A percentile compares a stretch with the other conserved stretches of the same genome.
phyloP scores from a whole-genome alignment of 2,888 invertebrate species.

The Andrena haemorrhoa region DNA sequence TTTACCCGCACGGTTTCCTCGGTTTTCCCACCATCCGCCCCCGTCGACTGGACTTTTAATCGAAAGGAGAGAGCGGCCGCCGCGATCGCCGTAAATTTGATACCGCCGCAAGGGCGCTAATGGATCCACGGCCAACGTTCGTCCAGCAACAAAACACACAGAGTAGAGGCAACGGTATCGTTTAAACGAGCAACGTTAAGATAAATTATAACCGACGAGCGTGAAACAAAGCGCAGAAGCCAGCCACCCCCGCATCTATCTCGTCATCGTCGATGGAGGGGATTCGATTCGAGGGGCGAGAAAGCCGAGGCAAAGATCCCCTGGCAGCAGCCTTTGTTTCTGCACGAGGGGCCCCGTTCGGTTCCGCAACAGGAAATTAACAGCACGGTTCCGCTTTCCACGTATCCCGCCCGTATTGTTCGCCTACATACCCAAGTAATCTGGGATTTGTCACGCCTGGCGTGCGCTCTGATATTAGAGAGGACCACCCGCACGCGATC shows the following conservation, averaged over 20 bases:
- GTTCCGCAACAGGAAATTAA: slow-evolving; percentile 75
- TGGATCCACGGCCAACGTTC: neutral
- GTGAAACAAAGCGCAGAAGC: neutral
- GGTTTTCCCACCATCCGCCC: neutral
- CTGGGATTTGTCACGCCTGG: slow-evolving; percentile 66
- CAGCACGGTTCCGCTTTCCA: slow-evolving; percentile 68
- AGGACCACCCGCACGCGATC: slow-evolving; percentile 33
- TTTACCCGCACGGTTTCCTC: slow-evolving; percentile 15
- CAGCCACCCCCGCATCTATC: neutral
- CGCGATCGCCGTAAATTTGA: slow-evolving; percentile 4
- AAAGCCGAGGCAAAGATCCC: slow-evolving; percentile 60
- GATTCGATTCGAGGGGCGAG: slow-evolving; percentile 35
- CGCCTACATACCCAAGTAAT: slow-evolving; percentile 62
- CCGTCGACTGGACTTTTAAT: slow-evolving; percentile 14
- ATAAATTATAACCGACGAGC: slow-evolving; percentile 1
- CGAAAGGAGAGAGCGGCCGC: neutral
- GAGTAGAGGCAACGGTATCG: neutral
- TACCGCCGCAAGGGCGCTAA: slow-evolving; percentile 14
- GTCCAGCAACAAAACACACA: neutral
- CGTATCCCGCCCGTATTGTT: slow-evolving; percentile 66
- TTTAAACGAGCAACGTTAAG: slow-evolving; percentile 7
- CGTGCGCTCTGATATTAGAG: slow-evolving; percentile 59
- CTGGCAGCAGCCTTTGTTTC: slow-evolving; percentile 65
- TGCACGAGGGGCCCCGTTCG: slow-evolving; percentile 56
- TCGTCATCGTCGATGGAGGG: slow-evolving; percentile 25